A percentile compares a stretch with the other conserved stretches of the same genome.
These are phyloP conservation scores for Dusona sp. DNA, from an alignment of 2,888 invertebrate species.

Conservation along the genomic window DNA sequence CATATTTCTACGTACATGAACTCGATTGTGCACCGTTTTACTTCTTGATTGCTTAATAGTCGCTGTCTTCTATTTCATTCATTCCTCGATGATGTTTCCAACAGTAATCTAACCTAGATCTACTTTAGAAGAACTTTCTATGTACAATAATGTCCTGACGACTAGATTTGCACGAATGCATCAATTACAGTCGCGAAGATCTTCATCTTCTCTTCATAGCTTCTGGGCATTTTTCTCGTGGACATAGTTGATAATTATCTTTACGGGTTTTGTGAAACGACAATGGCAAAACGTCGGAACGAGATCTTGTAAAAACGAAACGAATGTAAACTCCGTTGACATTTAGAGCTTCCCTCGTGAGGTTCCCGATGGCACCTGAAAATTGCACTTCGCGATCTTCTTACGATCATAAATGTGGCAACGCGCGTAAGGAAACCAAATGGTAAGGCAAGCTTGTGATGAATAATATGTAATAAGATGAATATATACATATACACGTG, in stretches of 20 bases:
- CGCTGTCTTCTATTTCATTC: conserved; percentile 13
- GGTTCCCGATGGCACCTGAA: conserved; percentile 54
- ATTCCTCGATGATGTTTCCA: conserved; percentile 10
- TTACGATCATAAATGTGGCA: conserved; percentile 28
- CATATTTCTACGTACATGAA: conserved; percentile 37
- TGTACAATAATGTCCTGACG: background rate
- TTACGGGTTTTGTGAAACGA: background rate
- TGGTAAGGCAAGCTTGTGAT: conserved; percentile 31
- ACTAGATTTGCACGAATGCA: background rate
- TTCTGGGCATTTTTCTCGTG: background rate
- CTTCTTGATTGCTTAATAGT: conserved; percentile 38
- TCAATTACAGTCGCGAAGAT: conserved; percentile 19
- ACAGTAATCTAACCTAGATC: conserved; percentile 33
- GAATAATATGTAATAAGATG: conserved; percentile 18
- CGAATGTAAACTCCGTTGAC: conserved; percentile 42
- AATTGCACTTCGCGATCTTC: conserved; percentile 26
- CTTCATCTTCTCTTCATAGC: conserved; percentile 6
- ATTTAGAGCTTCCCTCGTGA: conserved; percentile 23
- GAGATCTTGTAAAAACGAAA: conserved; percentile 27
- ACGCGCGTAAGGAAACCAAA: conserved; percentile 28
- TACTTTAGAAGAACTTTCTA: conserved; percentile 42
- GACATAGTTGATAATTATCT: conserved; percentile 11
- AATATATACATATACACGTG: conserved; percentile 6
- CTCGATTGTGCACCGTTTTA: conserved; percentile 41
- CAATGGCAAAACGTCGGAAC: conserved; percentile 10